phyloP scores from a whole-genome alignment of 2,113 vertebrate species.

The Choloepus hoffmanni region DNA sequence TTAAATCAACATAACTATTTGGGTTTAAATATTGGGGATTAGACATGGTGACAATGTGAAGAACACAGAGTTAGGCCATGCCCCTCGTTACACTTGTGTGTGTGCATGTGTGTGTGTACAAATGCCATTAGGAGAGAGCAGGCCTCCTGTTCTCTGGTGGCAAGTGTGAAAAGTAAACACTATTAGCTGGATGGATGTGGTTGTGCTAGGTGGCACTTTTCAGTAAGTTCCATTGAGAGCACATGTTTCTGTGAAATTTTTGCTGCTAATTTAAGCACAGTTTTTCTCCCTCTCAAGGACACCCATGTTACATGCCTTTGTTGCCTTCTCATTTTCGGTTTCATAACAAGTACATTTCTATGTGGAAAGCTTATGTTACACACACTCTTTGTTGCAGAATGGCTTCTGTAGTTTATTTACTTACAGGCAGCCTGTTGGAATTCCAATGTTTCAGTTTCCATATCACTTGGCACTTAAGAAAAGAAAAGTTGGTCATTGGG shows the following conservation, averaged over 20 bases:
- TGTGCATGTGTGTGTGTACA: rapidly evolving
- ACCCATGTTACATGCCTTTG: background rate
- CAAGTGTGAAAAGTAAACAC: background rate
- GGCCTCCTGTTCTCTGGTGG: background rate
- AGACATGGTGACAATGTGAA: background rate
- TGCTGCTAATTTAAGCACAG: background rate
- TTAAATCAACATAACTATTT: background rate
- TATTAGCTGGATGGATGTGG: background rate
- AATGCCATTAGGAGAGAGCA: background rate
- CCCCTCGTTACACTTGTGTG: background rate
- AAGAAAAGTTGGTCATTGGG: background rate
- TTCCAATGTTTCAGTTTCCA: background rate
- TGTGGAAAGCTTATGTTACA: background rate
- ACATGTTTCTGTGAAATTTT: background rate
- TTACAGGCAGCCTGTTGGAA: background rate
- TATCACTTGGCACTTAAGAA: background rate
- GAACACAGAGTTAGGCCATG: background rate
- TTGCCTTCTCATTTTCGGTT: background rate
- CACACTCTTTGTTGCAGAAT: background rate
- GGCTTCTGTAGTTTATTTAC: background rate
- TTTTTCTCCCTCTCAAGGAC: background rate
- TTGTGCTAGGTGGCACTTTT: background rate
- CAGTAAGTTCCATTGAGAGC: background rate
- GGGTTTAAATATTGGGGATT: background rate
- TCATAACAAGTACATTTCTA: background rate